phyloP scores from a whole-genome alignment of 1,140 invertebrate species.

The Drosophila nigrodunni region DNA sequence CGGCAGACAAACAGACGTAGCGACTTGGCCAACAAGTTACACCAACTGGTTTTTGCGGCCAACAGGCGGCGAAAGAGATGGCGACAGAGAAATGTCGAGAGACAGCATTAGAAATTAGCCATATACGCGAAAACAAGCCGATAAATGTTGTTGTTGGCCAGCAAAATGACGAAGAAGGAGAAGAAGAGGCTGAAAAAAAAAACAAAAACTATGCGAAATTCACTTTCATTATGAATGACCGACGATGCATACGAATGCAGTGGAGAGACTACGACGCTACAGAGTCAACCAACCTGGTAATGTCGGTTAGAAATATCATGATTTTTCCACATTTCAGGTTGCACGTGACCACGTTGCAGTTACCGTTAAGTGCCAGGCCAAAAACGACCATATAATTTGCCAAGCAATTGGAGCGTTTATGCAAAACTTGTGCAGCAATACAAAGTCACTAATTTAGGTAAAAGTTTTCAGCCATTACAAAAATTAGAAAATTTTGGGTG shows the following conservation, averaged over 20 bases:
- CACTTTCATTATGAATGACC: slow-evolving; percentile 80
- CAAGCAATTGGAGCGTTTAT: slow-evolving; percentile 16
- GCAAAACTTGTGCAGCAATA: background rate
- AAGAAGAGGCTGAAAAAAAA: background rate
- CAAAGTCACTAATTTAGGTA: background rate
- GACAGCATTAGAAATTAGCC: slow-evolving; percentile 74
- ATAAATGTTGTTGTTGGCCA: slow-evolving; percentile 30
- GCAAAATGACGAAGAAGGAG: slow-evolving; percentile 13
- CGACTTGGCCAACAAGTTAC: slow-evolving; percentile 45
- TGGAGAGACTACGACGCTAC: background rate
- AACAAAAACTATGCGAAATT: slow-evolving; percentile 74
- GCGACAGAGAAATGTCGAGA: slow-evolving; percentile 18
- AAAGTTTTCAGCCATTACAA: background rate
- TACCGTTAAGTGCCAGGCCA: slow-evolving; percentile 8
- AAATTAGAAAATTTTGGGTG: background rate
- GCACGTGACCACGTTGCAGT: slow-evolving; percentile 31
- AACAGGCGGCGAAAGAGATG: background rate
- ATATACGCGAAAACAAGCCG: slow-evolving; percentile 44
- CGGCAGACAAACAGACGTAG: slow-evolving; percentile 39
- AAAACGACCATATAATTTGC: slow-evolving; percentile 2
- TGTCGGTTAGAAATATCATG: slow-evolving; percentile 65
- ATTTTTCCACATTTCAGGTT: slow-evolving; percentile 47
- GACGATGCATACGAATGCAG: slow-evolving; percentile 75
- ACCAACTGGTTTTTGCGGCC: slow-evolving; percentile 62
- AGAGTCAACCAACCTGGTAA: slow-evolving; percentile 76